phyloP scores from a whole-genome alignment of 2,797 vertebrate species.

The Nyctibius grandis region DNA sequence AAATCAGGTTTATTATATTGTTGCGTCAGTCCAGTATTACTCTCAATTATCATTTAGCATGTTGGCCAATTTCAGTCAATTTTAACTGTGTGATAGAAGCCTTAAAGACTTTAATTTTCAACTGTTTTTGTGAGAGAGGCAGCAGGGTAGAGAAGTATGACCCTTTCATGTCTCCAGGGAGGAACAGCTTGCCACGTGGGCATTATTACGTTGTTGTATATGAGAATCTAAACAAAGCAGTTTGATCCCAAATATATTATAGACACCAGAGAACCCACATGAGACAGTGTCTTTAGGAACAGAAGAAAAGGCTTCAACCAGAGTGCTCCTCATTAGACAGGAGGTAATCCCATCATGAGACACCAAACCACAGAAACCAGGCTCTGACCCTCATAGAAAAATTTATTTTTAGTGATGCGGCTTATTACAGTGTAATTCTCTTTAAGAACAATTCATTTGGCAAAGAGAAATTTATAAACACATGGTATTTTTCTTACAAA shows the following conservation, averaged over 20 bases:
- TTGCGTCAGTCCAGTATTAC: background rate
- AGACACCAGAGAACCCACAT: background rate
- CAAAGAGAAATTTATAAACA: background rate
- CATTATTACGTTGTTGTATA: background rate
- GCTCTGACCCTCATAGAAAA: background rate
- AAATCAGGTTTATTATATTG: background rate
- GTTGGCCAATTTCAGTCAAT: background rate
- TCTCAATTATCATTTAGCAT: background rate
- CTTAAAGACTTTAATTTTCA: background rate
- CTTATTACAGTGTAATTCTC: constrained; percentile 7
- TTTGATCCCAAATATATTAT: background rate
- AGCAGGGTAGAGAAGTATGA: background rate
- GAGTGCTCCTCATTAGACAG: constrained; percentile 1
- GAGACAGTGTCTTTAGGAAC: background rate
- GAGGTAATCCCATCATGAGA: constrained; percentile 9
- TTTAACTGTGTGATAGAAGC: background rate
- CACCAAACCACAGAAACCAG: background rate
- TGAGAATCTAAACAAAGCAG: background rate
- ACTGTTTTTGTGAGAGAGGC: background rate
- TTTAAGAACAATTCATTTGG: background rate
- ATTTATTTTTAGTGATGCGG: constrained; percentile 18
- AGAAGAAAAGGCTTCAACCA: constrained; percentile 28
- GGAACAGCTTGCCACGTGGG: background rate
- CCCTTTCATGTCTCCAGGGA: background rate
- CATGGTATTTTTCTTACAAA: background rate